phyloP scores from a whole-genome alignment of 2,888 invertebrate species.

The Lycocerus yunnanus region DNA sequence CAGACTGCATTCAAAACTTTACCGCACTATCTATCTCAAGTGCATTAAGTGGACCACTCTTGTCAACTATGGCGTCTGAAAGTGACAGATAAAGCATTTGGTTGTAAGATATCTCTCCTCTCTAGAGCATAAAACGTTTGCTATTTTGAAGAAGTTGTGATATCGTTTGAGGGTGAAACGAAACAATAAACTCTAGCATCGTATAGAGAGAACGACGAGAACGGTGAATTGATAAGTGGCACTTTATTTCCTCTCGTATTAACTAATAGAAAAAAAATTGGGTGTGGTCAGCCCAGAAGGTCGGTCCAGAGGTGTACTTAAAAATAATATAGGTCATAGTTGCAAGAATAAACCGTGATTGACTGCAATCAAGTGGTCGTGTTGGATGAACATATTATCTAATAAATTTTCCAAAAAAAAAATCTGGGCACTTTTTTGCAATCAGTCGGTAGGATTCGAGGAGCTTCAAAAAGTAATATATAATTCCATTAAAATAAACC shows the following conservation, averaged over 20 bases:
- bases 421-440: too few relatives aligned
- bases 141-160: not conserved
- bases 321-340: not conserved
- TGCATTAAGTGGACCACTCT: slow-evolving; percentile 19
- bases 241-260: not conserved
- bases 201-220: not conserved
- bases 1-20: slow-evolving; percentile 11
- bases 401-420: too few relatives aligned
- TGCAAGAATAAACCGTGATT: not conserved
- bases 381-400: too few relatives aligned
- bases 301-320: too few relatives aligned
- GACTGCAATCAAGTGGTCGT: not conserved
- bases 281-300: not conserved
- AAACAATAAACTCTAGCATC: not conserved
- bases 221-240: not conserved
- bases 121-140: not conserved
- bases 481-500: not conserved
- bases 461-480: not conserved
- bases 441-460: not conserved
- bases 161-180: slow-evolving; percentile 1
- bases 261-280: not conserved
- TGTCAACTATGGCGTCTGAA: slow-evolving; percentile 12
- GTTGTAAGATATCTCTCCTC: slow-evolving; percentile 14
- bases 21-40: slow-evolving; percentile 11
- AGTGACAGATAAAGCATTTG: slow-evolving; percentile 16